phyloP scores from a whole-genome alignment of 2,113 vertebrate species.

The Petromus typicus region DNA sequence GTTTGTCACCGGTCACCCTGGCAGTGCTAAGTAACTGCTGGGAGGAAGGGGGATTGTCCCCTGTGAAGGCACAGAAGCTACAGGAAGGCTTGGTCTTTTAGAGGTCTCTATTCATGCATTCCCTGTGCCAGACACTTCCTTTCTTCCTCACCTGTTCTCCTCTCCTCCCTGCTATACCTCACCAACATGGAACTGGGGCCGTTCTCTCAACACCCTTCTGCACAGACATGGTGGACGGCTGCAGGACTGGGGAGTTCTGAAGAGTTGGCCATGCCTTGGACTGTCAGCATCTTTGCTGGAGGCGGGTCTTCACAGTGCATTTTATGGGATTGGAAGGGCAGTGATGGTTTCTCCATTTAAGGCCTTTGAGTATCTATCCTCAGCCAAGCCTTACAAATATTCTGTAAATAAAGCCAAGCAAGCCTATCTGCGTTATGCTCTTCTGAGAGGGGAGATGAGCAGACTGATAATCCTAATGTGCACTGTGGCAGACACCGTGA shows the following conservation, averaged over 20 bases:
- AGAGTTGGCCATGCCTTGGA: background rate
- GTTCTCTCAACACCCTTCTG: background rate
- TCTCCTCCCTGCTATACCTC: background rate
- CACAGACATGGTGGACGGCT: background rate
- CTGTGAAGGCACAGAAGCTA: background rate
- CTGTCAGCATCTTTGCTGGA: background rate
- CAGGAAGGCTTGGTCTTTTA: rapidly evolving
- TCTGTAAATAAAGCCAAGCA: background rate
- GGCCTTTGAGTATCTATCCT: background rate
- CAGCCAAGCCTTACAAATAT: background rate
- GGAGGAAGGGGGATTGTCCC: background rate
- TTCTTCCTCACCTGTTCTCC: background rate
- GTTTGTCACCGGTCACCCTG: background rate
- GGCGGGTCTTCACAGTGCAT: background rate
- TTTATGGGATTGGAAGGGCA: background rate
- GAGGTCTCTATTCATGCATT: background rate
- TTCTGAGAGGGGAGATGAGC: background rate
- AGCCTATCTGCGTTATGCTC: background rate
- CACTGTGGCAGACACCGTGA: background rate
- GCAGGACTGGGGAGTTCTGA: background rate
- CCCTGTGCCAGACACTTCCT: background rate
- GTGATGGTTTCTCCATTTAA: background rate
- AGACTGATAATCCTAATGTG: background rate
- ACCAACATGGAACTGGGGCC: background rate
- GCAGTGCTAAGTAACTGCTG: background rate